A percentile compares a stretch with the other conserved stretches of the same genome.
phyloP scores from a whole-genome alignment of 1,140 invertebrate species.

The Bombus cullumanus region DNA sequence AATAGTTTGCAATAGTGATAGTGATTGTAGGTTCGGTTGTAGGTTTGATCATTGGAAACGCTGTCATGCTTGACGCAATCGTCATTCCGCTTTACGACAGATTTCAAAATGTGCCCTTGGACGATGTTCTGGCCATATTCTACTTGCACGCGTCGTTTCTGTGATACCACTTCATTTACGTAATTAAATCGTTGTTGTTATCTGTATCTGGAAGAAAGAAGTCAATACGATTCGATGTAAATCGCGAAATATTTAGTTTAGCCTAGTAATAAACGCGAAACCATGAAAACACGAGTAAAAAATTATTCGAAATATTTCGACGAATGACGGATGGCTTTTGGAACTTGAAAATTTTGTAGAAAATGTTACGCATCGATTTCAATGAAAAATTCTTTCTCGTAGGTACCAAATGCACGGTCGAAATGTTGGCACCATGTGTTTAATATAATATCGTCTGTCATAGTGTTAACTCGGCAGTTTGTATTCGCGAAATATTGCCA shows the following conservation, averaged over 20 bases:
- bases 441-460: not conserved
- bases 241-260: not conserved
- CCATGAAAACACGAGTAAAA: not conserved
- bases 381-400: not conserved
- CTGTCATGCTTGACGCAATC: constrained; percentile 4
- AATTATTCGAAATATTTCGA: not conserved
- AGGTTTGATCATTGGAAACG: constrained; percentile 58
- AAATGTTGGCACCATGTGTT: not conserved
- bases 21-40: too few relatives aligned
- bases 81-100: constrained; percentile 13
- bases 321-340: not conserved
- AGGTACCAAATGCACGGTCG: not conserved
- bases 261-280: not conserved
- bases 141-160: constrained; percentile 69
- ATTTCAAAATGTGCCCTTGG: constrained; percentile 51
- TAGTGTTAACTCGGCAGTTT: not conserved
- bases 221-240: not conserved
- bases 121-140: constrained; percentile 66
- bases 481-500: not conserved
- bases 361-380: not conserved
- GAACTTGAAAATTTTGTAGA: not conserved
- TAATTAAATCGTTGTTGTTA: constrained; percentile 79
- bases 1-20: too few relatives aligned
- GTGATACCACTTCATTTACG: constrained; percentile 65
- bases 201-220: constrained; percentile 77